Evolutionary conservation across 2,888 invertebrate genomes (phyloP), one percentile per base, ranked within the genome.

Genomic region (Tipula unca): DNA sequence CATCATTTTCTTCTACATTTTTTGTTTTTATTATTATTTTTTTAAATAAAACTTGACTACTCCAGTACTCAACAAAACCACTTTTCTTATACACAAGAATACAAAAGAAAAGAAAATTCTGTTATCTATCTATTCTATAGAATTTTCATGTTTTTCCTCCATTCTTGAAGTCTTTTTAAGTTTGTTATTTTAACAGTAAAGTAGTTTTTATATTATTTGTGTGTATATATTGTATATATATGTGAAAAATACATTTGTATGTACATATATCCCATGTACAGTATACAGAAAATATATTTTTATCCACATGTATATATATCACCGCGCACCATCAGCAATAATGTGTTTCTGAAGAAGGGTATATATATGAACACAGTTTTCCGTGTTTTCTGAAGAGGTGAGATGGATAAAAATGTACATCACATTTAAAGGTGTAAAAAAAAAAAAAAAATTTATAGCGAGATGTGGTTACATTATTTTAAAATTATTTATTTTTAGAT

Each of bases 401-500:
- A 69, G 25, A 25, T 25, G 14, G 69, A 10, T 69, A 25, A 25
- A 69, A 20, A 25, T 69, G 69, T 69, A 69, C 69, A 69, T 13
- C 69, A 69, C 69, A 69, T 69, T 69, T 69, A 69, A 69, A 69
- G 69, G 69, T 69, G 69, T 25, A 25, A 25, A n/a, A 48, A 6
- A 48, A 48, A 48, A 17, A 48, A 48, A 17, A 25, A 69, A 69
- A 69, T 10, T 69, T 69, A 25, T 25, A 20, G 69, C 69, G 69
- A 69, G 69, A 25, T 69, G 69, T 25, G 69, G 69, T 25, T 25
- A 69, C 25, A 25, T 69, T 69, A 69, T 69, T 25, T 69, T 25
- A 69, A 69, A 69, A 20, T 69, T 69, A 69, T 69, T 69, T 69
- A 69, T 69, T 69, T 69, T 69, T 69, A 69, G 69, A 69, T 69